Conservation (phyloP, 2,797 vertebrate genomes). For the Hyperoplus lanceolatus region DNA sequence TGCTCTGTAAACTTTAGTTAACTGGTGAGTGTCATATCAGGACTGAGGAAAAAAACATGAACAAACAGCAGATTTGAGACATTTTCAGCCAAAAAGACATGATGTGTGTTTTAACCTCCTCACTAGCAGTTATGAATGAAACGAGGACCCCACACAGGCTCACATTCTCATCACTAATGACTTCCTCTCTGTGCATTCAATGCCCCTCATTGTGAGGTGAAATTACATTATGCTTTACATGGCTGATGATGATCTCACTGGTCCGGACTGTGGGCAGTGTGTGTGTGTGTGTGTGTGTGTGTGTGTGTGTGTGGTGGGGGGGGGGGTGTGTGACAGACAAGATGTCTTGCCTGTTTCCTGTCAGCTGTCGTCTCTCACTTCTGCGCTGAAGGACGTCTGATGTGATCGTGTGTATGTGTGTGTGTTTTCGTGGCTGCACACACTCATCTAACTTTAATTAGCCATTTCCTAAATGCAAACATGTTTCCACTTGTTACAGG, state of each 20-base stretch:
- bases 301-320: conserved; percentile 33
- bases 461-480: conserved; percentile 7
- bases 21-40: too few species aligned
- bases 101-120: neutral
- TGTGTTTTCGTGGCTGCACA: neutral
- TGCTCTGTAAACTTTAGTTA: too few species aligned
- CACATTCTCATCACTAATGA: conserved; percentile 34
- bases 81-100: neutral
- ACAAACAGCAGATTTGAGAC: neutral
- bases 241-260: conserved; percentile 56
- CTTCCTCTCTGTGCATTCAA: conserved; percentile 45
- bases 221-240: conserved; percentile 59
- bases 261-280: conserved; percentile 36
- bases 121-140: neutral
- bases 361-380: conserved; percentile 62
- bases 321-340: neutral
- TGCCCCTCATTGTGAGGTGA: conserved; percentile 42
- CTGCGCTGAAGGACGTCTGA: conserved; percentile 31
- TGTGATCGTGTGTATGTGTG: conserved; percentile 1
- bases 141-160: conserved; percentile 19
- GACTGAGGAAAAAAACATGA: neutral
- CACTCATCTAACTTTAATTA: conserved; percentile 6
- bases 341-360: conserved; percentile 62
- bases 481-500: neutral
- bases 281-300: conserved; percentile 29